phyloP scores from a whole-genome alignment of 2,113 vertebrate genomes.

The Mirounga angustirostris region DNA sequence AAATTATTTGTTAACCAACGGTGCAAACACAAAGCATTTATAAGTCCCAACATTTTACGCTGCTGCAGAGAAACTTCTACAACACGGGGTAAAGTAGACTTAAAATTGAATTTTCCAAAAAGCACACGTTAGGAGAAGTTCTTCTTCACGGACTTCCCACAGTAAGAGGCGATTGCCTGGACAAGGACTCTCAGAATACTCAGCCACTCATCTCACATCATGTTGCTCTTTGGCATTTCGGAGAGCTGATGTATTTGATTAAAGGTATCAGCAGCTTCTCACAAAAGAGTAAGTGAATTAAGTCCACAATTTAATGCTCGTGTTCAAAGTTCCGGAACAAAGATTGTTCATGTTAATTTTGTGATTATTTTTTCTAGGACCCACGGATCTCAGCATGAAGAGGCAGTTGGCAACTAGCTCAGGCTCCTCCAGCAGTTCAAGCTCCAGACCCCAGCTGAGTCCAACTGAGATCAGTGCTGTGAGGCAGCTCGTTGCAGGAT shows the following conservation, averaged over 20 bases:
- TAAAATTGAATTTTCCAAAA: neutral
- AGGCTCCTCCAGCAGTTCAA: conserved; percentile 94
- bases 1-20: neutral
- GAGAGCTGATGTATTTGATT: neutral
- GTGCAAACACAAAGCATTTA: neutral
- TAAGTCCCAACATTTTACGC: neutral
- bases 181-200: neutral
- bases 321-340: neutral
- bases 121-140: neutral
- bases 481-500: conserved; percentile 98
- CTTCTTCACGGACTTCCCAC: neutral
- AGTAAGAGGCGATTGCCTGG: neutral
- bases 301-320: neutral
- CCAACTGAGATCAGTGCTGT: conserved; percentile 97
- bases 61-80: neutral
- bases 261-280: neutral
- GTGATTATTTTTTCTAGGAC: conserved; percentile 89
- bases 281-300: neutral
- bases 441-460: conserved; percentile 97
- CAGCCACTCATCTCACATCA: neutral
- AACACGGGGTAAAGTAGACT: neutral
- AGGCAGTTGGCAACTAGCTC: conserved; percentile 93
- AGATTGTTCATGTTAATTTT: neutral
- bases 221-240: neutral
- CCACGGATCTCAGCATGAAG: conserved; percentile 99